These are phyloP conservation scores for Bothrops jararaca DNA, from an alignment of 2,113 vertebrate genomes.

Conservation along the genomic window DNA sequence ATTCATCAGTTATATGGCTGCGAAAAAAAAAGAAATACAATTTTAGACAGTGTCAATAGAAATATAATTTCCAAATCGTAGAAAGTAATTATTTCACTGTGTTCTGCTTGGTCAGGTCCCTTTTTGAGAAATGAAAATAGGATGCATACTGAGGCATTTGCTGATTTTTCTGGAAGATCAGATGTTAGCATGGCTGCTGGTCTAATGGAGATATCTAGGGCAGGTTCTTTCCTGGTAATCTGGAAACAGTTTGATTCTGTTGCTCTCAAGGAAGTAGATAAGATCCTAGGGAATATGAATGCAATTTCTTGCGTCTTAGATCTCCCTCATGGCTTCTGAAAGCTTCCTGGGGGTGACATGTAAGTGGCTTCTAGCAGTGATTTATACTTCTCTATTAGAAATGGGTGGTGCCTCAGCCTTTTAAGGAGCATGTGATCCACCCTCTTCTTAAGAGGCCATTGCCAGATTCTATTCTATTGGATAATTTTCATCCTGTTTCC, in stretches of 20 bases:
- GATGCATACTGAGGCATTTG: background rate
- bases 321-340: background rate
- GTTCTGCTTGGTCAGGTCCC: background rate
- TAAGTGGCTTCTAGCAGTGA: background rate
- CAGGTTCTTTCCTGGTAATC: background rate
- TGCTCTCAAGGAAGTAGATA: background rate
- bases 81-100: background rate
- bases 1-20: background rate
- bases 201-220: background rate
- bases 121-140: background rate
- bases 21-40: background rate
- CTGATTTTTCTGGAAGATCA: background rate
- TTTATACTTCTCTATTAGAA: background rate
- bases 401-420: background rate
- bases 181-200: background rate
- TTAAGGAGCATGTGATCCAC: background rate
- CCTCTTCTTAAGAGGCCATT: too few species aligned
- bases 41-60: background rate
- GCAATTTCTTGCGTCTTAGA: background rate
- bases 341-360: background rate
- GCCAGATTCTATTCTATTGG: too few species aligned
- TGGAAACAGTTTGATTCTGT: background rate
- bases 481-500: background rate
- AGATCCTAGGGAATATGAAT: background rate
- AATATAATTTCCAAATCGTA: background rate